Conservation (phyloP, 2,888 invertebrate species). For the Chymomyza caudatula region DNA sequence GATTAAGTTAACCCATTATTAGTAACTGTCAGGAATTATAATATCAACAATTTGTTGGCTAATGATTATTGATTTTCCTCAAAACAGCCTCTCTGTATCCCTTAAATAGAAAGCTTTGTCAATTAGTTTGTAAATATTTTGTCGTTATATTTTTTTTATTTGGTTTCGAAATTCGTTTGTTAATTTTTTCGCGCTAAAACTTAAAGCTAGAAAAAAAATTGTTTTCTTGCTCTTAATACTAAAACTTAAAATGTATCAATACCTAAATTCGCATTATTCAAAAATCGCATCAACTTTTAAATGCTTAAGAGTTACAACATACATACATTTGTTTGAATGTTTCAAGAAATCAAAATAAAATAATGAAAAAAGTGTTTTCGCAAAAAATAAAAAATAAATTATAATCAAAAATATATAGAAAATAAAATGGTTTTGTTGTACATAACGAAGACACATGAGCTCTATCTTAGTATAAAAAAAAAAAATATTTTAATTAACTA, state of each 20-base stretch:
- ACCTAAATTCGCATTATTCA: constrained; percentile 59
- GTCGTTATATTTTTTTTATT: constrained; percentile 42
- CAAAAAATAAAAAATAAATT: constrained; percentile 13
- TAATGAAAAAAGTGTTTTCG: constrained; percentile 9
- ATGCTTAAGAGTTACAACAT: constrained; percentile 24
- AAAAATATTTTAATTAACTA: constrained; percentile 3
- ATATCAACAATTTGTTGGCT: no score
- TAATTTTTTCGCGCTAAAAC: constrained; percentile 67
- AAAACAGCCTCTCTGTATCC: background rate
- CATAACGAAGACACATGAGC: background rate
- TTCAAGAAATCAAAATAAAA: constrained; percentile 8
- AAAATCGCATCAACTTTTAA: constrained; percentile 13
- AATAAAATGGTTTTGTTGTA: background rate
- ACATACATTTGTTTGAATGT: background rate
- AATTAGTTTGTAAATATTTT: constrained; percentile 47
- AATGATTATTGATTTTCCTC: no score
- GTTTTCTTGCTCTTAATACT: constrained; percentile 46
- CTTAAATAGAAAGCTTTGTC: constrained; percentile 3
- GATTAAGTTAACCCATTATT: background rate
- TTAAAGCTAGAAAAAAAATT: constrained; percentile 65
- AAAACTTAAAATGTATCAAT: constrained; percentile 66
- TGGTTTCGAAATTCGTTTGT: constrained; percentile 71
- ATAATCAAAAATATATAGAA: constrained; percentile 4
- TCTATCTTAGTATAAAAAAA: background rate
- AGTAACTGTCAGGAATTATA: no score